Percentiles rank a stretch among this genome's conserved stretches.
phyloP scores from a whole-genome alignment of 1,140 invertebrate species.

The Bombus ignitus region DNA sequence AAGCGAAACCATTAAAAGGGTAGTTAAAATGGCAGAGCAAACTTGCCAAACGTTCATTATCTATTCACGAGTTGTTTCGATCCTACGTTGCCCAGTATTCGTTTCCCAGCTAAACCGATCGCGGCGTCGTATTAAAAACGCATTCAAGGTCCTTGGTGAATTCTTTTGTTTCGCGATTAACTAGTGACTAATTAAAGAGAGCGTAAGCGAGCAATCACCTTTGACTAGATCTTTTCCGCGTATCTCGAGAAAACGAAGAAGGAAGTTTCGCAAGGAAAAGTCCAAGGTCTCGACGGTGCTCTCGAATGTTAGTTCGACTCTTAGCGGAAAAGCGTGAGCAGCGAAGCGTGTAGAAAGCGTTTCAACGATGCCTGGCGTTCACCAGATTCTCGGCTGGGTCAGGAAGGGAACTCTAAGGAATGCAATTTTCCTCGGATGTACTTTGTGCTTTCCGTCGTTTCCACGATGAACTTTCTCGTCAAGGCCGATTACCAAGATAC shows the following conservation, averaged over 20 bases:
- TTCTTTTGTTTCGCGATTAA: neutral
- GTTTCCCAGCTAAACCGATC: neutral
- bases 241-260: neutral
- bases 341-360: conserved; percentile 53
- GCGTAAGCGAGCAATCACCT: too few species aligned
- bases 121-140: neutral
- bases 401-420: conserved; percentile 61
- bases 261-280: conserved; percentile 20
- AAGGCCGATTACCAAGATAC: conserved; percentile 45
- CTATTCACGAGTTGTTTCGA: conserved; percentile 11
- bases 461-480: conserved; percentile 62
- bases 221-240: too few species aligned
- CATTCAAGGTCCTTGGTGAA: neutral
- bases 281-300: neutral
- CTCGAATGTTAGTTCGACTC: conserved; percentile 54
- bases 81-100: neutral
- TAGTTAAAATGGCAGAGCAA: conserved; percentile 19
- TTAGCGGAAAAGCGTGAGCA: conserved; percentile 58
- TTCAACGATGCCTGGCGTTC: conserved; percentile 56
- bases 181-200: neutral
- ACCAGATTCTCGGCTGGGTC: conserved; percentile 54
- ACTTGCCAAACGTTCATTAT: conserved; percentile 46
- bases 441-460: conserved; percentile 58
- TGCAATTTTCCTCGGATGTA: conserved; percentile 65
- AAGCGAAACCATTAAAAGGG: neutral